A percentile compares a stretch with the other conserved stretches of the same genome.
Evolutionary conservation across 2,113 vertebrate genomes (phyloP).

Genomic region (Pandion haliaetus): DNA sequence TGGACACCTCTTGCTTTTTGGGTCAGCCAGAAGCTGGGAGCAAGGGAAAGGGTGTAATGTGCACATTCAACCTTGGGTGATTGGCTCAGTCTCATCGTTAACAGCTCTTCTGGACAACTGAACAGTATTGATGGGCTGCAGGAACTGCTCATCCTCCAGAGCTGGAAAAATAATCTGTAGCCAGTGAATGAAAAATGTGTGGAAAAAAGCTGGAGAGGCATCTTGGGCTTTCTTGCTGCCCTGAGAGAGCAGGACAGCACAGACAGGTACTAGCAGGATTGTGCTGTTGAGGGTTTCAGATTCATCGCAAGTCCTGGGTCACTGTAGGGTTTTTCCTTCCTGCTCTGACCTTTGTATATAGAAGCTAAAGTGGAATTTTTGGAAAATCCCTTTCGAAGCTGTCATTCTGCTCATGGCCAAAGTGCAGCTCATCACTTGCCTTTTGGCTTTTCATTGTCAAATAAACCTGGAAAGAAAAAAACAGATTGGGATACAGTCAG

Average conservation of each 20-base stretch:
- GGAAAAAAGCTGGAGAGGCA: not conserved
- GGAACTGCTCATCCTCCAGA: not conserved
- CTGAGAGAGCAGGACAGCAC: not conserved
- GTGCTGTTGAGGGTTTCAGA: not conserved
- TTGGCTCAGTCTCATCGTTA: not conserved
- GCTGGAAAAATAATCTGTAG: not conserved
- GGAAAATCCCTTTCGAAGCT: not conserved
- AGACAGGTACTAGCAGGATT: not conserved
- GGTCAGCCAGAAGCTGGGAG: not conserved
- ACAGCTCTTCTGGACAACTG: not conserved
- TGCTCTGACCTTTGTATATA: not conserved
- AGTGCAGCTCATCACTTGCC: not conserved
- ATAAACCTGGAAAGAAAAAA: not conserved
- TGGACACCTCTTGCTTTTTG: not conserved
- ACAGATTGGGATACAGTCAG: rapidly evolving
- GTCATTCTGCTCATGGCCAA: not conserved
- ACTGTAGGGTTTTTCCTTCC: not conserved
- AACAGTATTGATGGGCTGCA: not conserved
- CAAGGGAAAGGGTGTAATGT: rapidly evolving
- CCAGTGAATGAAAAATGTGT: not conserved
- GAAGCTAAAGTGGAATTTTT: not conserved
- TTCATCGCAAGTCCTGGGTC: not conserved
- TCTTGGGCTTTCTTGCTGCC: not conserved
- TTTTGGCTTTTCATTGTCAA: not conserved
- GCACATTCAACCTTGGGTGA: not conserved